Evolutionary conservation across 1,140 invertebrate genomes (phyloP).

Genomic region (Homarus americanus): DNA sequence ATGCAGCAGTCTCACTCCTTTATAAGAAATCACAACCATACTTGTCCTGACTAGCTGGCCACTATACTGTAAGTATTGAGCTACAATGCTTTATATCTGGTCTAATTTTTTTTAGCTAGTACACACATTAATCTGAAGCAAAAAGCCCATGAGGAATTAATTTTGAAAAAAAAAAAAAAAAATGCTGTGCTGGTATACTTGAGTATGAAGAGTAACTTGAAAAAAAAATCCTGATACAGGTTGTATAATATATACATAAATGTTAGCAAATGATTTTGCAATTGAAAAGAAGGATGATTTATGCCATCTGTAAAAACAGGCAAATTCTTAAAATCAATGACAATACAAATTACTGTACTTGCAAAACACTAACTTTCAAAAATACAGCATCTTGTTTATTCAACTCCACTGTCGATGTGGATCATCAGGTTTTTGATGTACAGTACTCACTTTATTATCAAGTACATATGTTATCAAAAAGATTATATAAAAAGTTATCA

Average conservation of each 20-base stretch:
- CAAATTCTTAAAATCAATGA: background rate
- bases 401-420: background rate
- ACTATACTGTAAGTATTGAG: slow-evolving; percentile 24
- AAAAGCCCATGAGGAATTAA: background rate
- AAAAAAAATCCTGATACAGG: background rate
- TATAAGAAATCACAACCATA: slow-evolving; percentile 33
- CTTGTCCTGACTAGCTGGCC: slow-evolving; percentile 29
- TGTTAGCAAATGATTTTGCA: background rate
- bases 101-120: background rate
- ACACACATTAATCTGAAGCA: too few relatives aligned
- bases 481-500: background rate
- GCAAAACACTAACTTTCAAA: background rate
- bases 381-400: background rate
- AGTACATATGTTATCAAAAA: background rate
- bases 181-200: background rate
- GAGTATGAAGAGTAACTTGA: background rate
- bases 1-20: background rate
- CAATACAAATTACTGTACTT: background rate
- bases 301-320: background rate
- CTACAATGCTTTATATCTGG: background rate
- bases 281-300: background rate
- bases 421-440: background rate
- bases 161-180: background rate
- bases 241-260: background rate
- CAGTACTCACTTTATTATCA: background rate